Evolutionary conservation across 2,888 invertebrate species (phyloP).

Genomic region (Iphiclides podalirius): DNA sequence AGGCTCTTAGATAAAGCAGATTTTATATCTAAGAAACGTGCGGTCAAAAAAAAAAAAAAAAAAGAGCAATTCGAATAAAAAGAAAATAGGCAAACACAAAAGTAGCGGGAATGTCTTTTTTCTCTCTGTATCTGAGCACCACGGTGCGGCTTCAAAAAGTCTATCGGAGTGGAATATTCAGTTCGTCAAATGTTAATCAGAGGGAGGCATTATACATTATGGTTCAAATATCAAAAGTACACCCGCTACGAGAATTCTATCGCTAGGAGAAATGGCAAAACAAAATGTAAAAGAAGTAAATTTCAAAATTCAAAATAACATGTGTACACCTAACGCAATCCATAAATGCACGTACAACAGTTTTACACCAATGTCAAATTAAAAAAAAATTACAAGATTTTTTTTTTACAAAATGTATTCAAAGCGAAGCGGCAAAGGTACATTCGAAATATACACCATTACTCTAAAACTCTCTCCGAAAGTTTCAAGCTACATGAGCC

Average conservation of each 20-base stretch:
- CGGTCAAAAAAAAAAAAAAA: conserved; percentile 21
- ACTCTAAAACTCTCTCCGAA: too few species aligned
- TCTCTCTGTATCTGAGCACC: conserved; percentile 48
- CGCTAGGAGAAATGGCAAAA: conserved; percentile 58
- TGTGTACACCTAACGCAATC: too few species aligned
- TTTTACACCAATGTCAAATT: too few species aligned
- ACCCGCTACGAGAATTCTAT: conserved; percentile 51
- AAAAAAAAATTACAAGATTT: too few species aligned
- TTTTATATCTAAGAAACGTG: not conserved
- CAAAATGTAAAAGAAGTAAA: conserved; percentile 30
- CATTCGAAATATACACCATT: too few species aligned
- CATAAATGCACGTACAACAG: too few species aligned
- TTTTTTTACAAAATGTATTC: too few species aligned
- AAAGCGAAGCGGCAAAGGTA: too few species aligned
- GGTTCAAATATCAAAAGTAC: conserved; percentile 74
- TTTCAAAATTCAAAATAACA: too few species aligned
- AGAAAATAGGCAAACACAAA: conserved; percentile 36
- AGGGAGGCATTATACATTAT: conserved; percentile 68
- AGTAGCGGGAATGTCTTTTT: conserved; percentile 53
- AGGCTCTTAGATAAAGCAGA: too few species aligned
- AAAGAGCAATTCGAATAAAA: conserved; percentile 37
- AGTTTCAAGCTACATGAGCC: too few species aligned
- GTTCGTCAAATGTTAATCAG: conserved; percentile 76
- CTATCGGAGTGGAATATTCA: conserved; percentile 69
- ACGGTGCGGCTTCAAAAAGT: conserved; percentile 61